These are phyloP conservation scores for Petrolisthes manimaculis DNA, from an alignment of 2,888 invertebrate species.

Conservation along the genomic window DNA sequence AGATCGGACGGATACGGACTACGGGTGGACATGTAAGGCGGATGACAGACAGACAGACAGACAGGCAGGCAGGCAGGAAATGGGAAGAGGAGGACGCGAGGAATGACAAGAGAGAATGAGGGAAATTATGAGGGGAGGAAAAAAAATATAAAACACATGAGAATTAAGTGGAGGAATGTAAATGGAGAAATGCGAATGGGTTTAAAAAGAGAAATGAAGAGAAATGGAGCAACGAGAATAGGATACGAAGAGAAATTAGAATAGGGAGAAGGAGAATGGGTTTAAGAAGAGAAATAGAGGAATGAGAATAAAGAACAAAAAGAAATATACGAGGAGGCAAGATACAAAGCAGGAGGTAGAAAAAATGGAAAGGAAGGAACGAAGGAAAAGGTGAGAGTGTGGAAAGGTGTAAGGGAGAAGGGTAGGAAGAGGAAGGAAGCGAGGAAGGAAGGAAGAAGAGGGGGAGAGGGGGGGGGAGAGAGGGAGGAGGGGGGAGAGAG, in stretches of 20 bases:
- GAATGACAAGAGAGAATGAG: too few species aligned
- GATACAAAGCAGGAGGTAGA: background rate
- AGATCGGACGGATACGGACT: too few species aligned
- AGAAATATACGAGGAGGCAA: background rate
- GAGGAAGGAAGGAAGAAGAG: background rate
- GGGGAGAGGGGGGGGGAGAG: background rate
- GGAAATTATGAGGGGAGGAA: too few species aligned
- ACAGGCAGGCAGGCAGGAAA: too few species aligned
- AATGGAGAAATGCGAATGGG: background rate
- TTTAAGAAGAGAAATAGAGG: background rate
- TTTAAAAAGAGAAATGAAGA: too few species aligned
- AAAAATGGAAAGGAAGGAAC: background rate
- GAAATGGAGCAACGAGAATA: too few species aligned
- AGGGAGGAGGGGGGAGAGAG: background rate
- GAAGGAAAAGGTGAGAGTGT: background rate
- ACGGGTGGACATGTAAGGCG: too few species aligned
- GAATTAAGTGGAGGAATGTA: background rate
- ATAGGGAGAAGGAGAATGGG: background rate
- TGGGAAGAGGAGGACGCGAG: too few species aligned
- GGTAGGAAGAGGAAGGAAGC: background rate
- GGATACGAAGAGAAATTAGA: background rate
- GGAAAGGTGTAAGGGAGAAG: background rate
- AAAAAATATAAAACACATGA: too few species aligned
- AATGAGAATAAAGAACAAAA: background rate
- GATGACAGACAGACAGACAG: too few species aligned